Evolutionary conservation across 2,113 vertebrate genomes (phyloP).

Genomic region (Aphyosemion australe): DNA sequence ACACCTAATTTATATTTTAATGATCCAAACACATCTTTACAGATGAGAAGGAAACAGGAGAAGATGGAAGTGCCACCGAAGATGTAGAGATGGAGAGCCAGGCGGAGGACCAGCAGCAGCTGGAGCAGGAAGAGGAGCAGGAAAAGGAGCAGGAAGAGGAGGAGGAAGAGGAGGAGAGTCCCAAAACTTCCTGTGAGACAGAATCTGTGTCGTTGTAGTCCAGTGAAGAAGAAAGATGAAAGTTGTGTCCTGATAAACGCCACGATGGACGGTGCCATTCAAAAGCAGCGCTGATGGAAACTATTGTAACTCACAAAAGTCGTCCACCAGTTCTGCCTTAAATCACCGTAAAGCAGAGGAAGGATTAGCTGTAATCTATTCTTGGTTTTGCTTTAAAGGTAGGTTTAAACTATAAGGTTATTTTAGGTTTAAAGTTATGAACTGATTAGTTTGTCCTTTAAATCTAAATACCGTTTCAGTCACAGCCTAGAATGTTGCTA

Average conservation of each 20-base stretch:
- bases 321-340: slow-evolving; percentile 13
- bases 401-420: neutral
- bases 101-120: slow-evolving; percentile 18
- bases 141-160: slow-evolving; percentile 7
- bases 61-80: slow-evolving; percentile 13
- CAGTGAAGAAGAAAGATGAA: neutral
- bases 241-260: neutral
- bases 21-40: neutral
- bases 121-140: slow-evolving; percentile 4
- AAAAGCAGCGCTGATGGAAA: no score
- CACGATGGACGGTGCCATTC: neutral
- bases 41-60: slow-evolving; percentile 59
- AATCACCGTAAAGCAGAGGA: neutral
- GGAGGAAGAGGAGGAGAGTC: slow-evolving; percentile 2
- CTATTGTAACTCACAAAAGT: neutral
- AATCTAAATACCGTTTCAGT: no score
- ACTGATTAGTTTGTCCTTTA: no score
- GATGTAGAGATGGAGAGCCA: slow-evolving; percentile 24
- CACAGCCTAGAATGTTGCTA: no score
- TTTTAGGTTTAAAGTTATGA: neutral
- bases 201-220: slow-evolving; percentile 39
- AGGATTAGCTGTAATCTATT: neutral
- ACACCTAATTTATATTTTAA: neutral
- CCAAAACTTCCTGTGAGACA: slow-evolving; percentile 18
- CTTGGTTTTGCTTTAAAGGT: neutral